phyloP scores from a whole-genome alignment of 2,797 vertebrate genomes.

The Phrynocephalus forsythii region DNA sequence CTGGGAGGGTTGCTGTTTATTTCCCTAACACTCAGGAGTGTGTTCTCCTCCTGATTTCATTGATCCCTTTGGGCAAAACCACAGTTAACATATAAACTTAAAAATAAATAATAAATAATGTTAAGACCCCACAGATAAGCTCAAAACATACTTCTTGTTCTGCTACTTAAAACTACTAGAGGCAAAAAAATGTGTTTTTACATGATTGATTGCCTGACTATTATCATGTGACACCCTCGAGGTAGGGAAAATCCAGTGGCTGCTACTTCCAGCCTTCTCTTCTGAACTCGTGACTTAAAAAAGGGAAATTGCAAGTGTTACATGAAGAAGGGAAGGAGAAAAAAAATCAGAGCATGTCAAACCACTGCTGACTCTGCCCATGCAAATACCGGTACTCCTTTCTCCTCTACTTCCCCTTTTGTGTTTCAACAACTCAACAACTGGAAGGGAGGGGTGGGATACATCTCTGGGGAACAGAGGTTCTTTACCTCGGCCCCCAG shows the following conservation, averaged over 20 bases:
- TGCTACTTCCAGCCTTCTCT: neutral
- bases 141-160: neutral
- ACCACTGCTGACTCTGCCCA: neutral
- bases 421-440: neutral
- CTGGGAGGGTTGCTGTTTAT: neutral
- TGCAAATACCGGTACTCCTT: neutral
- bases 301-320: neutral
- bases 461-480: no score
- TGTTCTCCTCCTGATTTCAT: neutral
- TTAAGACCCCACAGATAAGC: neutral
- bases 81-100: no score
- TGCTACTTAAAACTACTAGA: neutral
- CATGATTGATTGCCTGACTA: neutral
- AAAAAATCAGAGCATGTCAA: neutral
- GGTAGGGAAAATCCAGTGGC: neutral
- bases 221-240: neutral
- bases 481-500: no score
- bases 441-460: no score
- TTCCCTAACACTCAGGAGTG: neutral
- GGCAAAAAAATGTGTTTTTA: neutral
- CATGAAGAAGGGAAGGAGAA: neutral
- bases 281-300: neutral
- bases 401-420: neutral
- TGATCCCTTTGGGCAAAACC: no score
- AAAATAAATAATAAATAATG: no score